Base-by-base conservation (phyloP, 2,888 invertebrate species). In the Rotaria sp. region DNA sequence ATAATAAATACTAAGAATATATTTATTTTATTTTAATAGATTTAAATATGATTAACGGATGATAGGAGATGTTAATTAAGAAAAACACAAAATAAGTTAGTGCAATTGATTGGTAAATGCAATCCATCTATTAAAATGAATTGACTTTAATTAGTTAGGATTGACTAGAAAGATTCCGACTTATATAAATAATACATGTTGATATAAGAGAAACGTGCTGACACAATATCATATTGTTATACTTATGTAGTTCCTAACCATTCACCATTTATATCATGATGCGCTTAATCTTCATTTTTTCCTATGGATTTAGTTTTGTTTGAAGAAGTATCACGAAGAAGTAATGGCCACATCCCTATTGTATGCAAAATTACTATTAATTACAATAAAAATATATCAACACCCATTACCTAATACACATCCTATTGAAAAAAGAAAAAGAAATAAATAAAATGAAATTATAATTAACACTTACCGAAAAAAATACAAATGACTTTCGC, bases 401-500 rank as follows among this genome's bases (percentile, higher is more conserved):
- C 15, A 50, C 15, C 50, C 50, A 3, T 67, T 35, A 67, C 67
- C 67, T 67, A 67, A 67, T 21, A 67, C 0, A 38, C 67, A 67
- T 67, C 67, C 35, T 67, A 21, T 35, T 8, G 18, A 18, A 18
- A 35, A 67, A 3, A 67, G 0, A 35, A 35, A 13, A 18, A 4
- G 15, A 15, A 67, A 35, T 18, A 35, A n/a, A 18, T 3, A 21
- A 35, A 67, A 18, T 15, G 52, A 5, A 52, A 52, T 21, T 24
- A 52, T 50, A 30, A 18, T n/a, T 0, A 15, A 35, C 3, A 67
- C 21, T 45, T 45, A 80, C 80, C 80, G 0, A 80, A 24, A 80
- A 80, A 80, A 13, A 80, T 80, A 80, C 45, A 80, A n/a, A 80
- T 80, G 26, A 80, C 11, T 80, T 80, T 80, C 7, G 80, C 45